Evolutionary conservation across 2,888 invertebrate genomes (phyloP).

Genomic region (Stegophylla sp.): DNA sequence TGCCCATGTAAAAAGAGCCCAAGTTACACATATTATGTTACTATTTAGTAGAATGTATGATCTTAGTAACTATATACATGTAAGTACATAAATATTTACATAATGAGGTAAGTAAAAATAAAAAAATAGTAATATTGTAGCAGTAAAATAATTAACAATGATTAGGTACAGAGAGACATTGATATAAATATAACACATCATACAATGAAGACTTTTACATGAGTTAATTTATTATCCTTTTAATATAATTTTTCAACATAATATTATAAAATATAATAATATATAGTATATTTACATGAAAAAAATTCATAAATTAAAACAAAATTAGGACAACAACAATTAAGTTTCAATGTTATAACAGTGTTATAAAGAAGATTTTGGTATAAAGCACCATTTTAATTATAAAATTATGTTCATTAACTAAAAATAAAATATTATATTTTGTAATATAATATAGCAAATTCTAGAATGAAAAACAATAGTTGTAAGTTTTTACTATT

Average conservation of each 20-base stretch:
- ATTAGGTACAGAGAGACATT: too few relatives aligned
- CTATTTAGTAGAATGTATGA: too few relatives aligned
- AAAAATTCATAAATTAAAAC: conserved; percentile 54
- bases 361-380: conserved; percentile 56
- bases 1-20: too few relatives aligned
- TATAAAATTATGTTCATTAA: conserved; percentile 24
- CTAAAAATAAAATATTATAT: conserved; percentile 20
- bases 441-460: conserved; percentile 3
- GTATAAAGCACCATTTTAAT: conserved; percentile 54
- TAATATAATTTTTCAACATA: conserved; percentile 42
- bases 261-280: conserved; percentile 53
- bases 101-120: too few relatives aligned
- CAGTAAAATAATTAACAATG: too few relatives aligned
- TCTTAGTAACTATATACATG: too few relatives aligned
- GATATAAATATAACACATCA: background rate
- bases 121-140: too few relatives aligned
- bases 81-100: too few relatives aligned
- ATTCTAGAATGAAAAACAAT: conserved; percentile 22
- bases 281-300: conserved; percentile 42
- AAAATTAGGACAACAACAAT: conserved; percentile 57
- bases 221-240: conserved; percentile 46
- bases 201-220: background rate
- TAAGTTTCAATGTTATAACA: conserved; percentile 55
- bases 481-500: background rate
- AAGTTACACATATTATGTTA: too few relatives aligned